Evolutionary conservation across 2,888 invertebrate genomes (phyloP), one percentile per base, ranked within the genome.

Genomic region (Aelia acuminata): DNA sequence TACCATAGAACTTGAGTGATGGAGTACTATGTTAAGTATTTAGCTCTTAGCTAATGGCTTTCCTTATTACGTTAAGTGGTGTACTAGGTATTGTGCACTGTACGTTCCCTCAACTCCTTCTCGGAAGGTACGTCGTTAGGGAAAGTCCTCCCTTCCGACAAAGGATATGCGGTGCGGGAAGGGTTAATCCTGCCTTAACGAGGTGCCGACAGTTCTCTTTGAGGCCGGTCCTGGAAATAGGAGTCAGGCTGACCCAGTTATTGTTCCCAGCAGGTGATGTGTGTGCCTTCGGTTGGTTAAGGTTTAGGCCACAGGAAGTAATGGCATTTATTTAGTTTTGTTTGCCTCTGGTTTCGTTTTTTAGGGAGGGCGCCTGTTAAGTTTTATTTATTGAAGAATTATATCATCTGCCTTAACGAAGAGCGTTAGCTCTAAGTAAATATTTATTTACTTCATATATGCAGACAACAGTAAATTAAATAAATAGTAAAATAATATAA

Each of bases 141-240:
- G 18, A 70, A 70, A 70, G 63, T 43, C 22, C 3, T 80, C 4
- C 5, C 43, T 80, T 22, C 80, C 80, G 80, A 80, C 80, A 80
- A 57, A 57, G 57, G 26, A 57, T 57, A 26, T 57, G 11, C 43
- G 80, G n/a, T 0, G 8, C 15, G n/a, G 39, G 57, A 85, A 85
- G 85, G 85, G 85, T 85, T 85, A 39, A 35, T 49, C 50, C 85
- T 39, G 5, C 22, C 49, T 22, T 85, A 85, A 85, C 85, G 53
- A 85, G 85, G 85, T 85, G 85, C 50, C 26, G 85, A 85, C 50
- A 85, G 85, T 53, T 85, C 39, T 20, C 5, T 50, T 39, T 50
- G 31, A 39, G 57, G 10, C 20, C 2, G 35, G 57, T 80, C 43
- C 80, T n/a, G n/a, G 63, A 35, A 70, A 35, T 18, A 18, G 63